A percentile compares a stretch with the other conserved stretches of the same genome.
Evolutionary conservation across 2,113 vertebrate species (phyloP).

Genomic region (Catharus bicknelli): DNA sequence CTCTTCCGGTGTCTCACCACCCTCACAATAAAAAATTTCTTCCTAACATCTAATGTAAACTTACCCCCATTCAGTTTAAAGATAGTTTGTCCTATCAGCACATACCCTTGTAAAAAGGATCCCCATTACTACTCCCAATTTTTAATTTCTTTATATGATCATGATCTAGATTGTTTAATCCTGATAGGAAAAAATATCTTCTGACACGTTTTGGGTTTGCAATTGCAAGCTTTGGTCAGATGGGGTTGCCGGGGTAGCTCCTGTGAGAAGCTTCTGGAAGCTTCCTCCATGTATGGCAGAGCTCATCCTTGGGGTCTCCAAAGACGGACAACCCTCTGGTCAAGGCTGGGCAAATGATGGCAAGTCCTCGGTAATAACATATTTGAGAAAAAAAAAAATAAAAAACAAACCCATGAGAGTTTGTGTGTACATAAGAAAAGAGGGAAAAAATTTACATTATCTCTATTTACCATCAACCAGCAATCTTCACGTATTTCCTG

Average conservation of each 20-base stretch:
- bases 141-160: neutral
- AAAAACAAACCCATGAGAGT: neutral
- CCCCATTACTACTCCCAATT: rapidly evolving
- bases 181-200: neutral
- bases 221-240: neutral
- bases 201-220: neutral
- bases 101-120: neutral
- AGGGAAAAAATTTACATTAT: neutral
- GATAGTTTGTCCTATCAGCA: neutral
- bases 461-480: neutral
- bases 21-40: neutral
- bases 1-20: neutral
- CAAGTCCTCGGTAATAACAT: neutral
- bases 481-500: neutral
- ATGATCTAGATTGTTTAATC: neutral
- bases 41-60: neutral
- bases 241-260: neutral
- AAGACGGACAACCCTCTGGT: rapidly evolving
- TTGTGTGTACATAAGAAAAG: rapidly evolving
- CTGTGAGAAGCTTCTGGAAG: neutral
- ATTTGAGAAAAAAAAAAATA: neutral
- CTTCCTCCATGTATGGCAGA: neutral
- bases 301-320: neutral
- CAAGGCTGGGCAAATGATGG: neutral
- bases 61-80: neutral